Percentiles rank a stretch among this genome's conserved stretches.
phyloP scores from a whole-genome alignment of 1,140 invertebrate genomes.

The Megathymus violae region DNA sequence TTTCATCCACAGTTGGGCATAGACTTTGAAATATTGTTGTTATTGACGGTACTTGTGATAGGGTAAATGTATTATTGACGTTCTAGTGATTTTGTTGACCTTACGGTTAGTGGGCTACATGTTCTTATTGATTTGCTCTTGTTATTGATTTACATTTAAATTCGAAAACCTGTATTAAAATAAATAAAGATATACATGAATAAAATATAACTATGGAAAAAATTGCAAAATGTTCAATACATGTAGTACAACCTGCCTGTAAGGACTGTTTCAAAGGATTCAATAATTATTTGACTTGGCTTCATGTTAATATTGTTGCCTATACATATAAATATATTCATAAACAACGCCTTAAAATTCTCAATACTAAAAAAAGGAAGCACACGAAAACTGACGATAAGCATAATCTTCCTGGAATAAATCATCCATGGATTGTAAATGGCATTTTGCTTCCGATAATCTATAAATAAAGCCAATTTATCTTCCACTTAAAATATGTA shows the following conservation, averaged over 20 bases:
- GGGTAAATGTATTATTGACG: not conserved
- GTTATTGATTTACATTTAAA: too few species aligned
- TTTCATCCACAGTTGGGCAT: too few species aligned
- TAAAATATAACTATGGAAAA: too few species aligned
- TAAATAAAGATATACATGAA: too few species aligned
- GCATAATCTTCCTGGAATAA: constrained; percentile 60
- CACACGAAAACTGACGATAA: constrained; percentile 41
- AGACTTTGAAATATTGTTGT: constrained; percentile 30
- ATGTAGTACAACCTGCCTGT: too few species aligned
- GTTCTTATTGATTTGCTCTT: too few species aligned
- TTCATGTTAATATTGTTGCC: too few species aligned
- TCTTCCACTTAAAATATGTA: constrained; percentile 71
- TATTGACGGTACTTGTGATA: constrained; percentile 1
- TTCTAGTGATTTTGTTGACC: not conserved
- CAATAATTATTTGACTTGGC: too few species aligned
- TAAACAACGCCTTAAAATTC: constrained; percentile 12
- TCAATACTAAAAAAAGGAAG: constrained; percentile 17
- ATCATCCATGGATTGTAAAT: constrained; percentile 68
- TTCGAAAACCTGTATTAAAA: too few species aligned
- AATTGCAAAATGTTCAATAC: too few species aligned
- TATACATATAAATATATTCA: not conserved
- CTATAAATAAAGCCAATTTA: constrained; percentile 62
- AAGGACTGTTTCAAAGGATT: too few species aligned
- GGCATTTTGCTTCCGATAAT: constrained; percentile 65
- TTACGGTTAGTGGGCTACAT: not conserved